Evolutionary conservation across 2,113 vertebrate species (phyloP), one percentile per base, ranked within the genome.

Genomic region (Leiothrix lutea): DNA sequence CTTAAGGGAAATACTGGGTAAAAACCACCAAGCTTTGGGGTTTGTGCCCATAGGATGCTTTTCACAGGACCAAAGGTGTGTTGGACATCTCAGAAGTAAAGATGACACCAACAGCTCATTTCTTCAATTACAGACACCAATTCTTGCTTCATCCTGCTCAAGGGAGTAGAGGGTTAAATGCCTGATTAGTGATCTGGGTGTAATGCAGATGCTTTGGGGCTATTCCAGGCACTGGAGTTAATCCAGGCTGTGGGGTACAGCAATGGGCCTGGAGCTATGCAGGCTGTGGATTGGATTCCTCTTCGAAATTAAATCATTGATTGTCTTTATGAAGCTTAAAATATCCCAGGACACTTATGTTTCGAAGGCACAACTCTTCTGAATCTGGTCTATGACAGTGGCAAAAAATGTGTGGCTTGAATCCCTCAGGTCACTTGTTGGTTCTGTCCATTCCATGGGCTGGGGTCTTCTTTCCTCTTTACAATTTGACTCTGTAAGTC

Each of bases 191-290:
- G 90, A 95, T 69, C 65, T 67, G 91, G 51, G 40, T 80, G 70
- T 90, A 89, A 90, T 69, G 66, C 54, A 84, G 42, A 85, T 42
- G 5, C 84, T n/a, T 23, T 94, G 87, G 86, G 89, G 77, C 80
- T 90, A 23, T 90, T 92, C 92, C 78, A 82, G 66, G 85, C 85
- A 45, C 87, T 93, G 92, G 38, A 95, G 75, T 64, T 71, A 42
- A 61, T 91, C 70, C 87, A 91, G 73, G 42, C 54, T 79, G 33
- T 50, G 57, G 66, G 54, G 78, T 80, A 62, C 50, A 44, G 53
- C 5, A 8, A 64, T 75, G 54, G 38, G 24, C 67, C 58, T 15
- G 1, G 22, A 93, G n/a, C 45, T 79, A 51, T 35, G 42, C 33
- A 58, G 33, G 40, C 50, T 95, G 66, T 42, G 87, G 79, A 47